A percentile compares a stretch with the other conserved stretches of the same genome.
Evolutionary conservation across 2,888 invertebrate genomes (phyloP).

Genomic region (Bhutanitis thaidina): DNA sequence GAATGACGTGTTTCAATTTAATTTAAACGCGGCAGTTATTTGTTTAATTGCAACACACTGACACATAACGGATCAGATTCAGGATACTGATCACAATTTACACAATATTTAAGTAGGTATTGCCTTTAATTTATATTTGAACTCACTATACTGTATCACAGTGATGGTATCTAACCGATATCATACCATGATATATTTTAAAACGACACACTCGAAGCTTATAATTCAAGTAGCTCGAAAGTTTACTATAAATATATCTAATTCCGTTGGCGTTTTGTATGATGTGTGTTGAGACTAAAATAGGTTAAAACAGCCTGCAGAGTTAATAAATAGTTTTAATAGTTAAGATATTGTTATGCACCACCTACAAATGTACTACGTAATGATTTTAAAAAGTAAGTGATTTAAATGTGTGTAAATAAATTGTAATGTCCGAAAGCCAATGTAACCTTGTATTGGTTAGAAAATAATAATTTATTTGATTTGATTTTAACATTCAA

Average conservation of each 20-base stretch:
- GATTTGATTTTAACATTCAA: neutral
- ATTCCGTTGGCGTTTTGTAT: slow-evolving; percentile 34
- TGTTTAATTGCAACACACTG: slow-evolving; percentile 9
- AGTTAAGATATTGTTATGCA: slow-evolving; percentile 10
- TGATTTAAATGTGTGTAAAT: slow-evolving; percentile 1
- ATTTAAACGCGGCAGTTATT: slow-evolving; percentile 19
- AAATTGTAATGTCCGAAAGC: neutral
- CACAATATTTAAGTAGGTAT: slow-evolving; percentile 4
- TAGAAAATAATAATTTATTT: no score
- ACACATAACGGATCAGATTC: neutral
- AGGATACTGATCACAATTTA: neutral
- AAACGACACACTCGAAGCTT: slow-evolving; percentile 36
- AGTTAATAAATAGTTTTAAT: slow-evolving; percentile 4
- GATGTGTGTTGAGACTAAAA: slow-evolving; percentile 17
- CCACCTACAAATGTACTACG: slow-evolving; percentile 1
- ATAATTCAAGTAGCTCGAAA: slow-evolving; percentile 33
- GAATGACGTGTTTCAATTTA: slow-evolving; percentile 8
- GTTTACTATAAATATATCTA: slow-evolving; percentile 34
- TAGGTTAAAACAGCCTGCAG: slow-evolving; percentile 10
- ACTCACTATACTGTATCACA: slow-evolving; percentile 33
- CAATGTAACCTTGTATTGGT: neutral
- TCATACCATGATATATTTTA: slow-evolving; percentile 24
- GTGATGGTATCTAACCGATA: slow-evolving; percentile 36
- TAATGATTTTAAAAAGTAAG: slow-evolving; percentile 2
- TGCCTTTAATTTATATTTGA: slow-evolving; percentile 15